Evolutionary conservation across 1,140 invertebrate species (phyloP).

Genomic region (Hirudo medicinalis): DNA sequence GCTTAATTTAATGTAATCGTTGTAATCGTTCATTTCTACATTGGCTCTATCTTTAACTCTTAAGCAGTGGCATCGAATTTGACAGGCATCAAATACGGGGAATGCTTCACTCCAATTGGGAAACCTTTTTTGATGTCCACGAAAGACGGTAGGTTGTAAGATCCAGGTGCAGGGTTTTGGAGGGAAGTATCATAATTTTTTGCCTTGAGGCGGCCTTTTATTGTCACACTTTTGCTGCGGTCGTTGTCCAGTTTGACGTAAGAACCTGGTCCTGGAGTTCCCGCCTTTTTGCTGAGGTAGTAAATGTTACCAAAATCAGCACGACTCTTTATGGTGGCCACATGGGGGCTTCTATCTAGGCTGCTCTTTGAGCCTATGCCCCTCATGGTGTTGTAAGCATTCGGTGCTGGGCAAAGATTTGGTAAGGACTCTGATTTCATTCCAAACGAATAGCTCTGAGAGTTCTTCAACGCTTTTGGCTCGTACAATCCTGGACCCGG

Average conservation of each 20-base stretch:
- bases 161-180: conserved; percentile 7
- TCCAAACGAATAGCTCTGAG: neutral
- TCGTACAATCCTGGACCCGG: conserved; percentile 2
- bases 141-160: neutral
- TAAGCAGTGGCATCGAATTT: too few species aligned
- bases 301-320: conserved; percentile 8
- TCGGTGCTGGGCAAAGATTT: conserved; percentile 1
- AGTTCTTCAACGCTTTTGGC: neutral
- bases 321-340: neutral
- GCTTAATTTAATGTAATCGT: too few species aligned
- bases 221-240: neutral
- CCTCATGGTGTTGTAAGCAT: neutral
- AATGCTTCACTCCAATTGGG: neutral
- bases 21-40: too few species aligned
- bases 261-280: conserved; percentile 1
- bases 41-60: too few species aligned
- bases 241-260: neutral
- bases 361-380: neutral
- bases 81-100: neutral
- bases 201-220: neutral
- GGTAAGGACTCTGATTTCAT: neutral
- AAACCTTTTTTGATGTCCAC: conserved; percentile 4
- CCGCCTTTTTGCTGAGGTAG: neutral
- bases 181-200: conserved; percentile 9
- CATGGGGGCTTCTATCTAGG: neutral